Conservation (phyloP, 2,888 invertebrate genomes). For the Papilio demoleus region DNA sequence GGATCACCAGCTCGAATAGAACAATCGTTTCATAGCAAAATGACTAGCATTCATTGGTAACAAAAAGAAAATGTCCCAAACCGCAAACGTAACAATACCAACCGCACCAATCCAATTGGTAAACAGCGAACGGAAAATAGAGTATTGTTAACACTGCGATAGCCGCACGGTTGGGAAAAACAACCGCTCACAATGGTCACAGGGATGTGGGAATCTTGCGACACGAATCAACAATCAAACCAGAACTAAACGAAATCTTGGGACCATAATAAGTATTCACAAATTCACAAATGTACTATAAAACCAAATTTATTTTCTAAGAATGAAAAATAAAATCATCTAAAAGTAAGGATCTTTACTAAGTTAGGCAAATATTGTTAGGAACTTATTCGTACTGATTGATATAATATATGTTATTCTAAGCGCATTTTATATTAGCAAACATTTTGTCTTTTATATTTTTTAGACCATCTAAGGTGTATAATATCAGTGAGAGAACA, state of each 20-base stretch:
- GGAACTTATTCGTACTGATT: too few relatives aligned
- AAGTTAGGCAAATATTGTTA: too few relatives aligned
- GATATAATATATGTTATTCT: too few relatives aligned
- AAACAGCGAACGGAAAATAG: conserved; percentile 36
- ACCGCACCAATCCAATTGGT: conserved; percentile 26
- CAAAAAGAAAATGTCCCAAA: conserved; percentile 23
- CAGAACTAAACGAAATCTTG: not conserved
- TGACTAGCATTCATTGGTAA: not conserved
- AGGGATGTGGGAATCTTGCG: conserved; percentile 57
- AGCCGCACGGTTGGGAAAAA: conserved; percentile 29
- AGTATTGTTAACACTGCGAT: conserved; percentile 28
- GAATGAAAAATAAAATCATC: too few relatives aligned
- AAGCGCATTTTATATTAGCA: too few relatives aligned
- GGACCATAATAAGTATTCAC: not conserved
- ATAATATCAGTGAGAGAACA: conserved; percentile 12
- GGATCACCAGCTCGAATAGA: not conserved
- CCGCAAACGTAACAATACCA: conserved; percentile 32
- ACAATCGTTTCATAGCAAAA: conserved; percentile 5
- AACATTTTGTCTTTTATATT: not conserved
- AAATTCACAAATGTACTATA: too few relatives aligned
- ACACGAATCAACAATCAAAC: conserved; percentile 17
- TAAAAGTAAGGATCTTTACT: too few relatives aligned
- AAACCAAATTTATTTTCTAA: too few relatives aligned
- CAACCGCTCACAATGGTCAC: conserved; percentile 55
- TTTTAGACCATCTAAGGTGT: conserved; percentile 33